These are phyloP conservation scores for Trichacis sp. DNA, from an alignment of 2,888 invertebrate genomes.

Conservation along the genomic window DNA sequence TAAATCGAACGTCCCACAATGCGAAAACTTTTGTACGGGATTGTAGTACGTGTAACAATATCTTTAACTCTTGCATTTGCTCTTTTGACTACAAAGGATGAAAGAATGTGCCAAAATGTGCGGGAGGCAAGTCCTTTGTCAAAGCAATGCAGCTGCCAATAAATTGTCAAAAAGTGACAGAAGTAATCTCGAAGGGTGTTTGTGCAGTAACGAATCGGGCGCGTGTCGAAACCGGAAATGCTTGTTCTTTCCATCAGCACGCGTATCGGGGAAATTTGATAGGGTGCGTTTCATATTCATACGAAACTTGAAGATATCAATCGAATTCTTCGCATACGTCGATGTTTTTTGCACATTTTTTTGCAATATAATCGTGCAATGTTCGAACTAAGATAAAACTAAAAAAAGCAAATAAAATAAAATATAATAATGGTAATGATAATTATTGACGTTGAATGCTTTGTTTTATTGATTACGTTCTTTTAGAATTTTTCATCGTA, in stretches of 20 bases:
- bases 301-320: neutral
- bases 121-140: slow-evolving; percentile 22
- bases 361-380: neutral
- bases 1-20: neutral
- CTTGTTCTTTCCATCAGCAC: slow-evolving; percentile 43
- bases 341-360: neutral
- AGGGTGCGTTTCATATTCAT: slow-evolving; percentile 15
- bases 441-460: no score
- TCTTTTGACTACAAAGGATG: slow-evolving; percentile 7
- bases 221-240: slow-evolving; percentile 54
- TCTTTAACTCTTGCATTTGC: neutral
- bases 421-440: no score
- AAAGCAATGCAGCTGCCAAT: slow-evolving; percentile 33
- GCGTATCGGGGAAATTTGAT: slow-evolving; percentile 28
- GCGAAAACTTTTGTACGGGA: neutral
- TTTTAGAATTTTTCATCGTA: no score
- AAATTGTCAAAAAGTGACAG: slow-evolving; percentile 29
- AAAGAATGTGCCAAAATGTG: slow-evolving; percentile 1
- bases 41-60: neutral
- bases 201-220: slow-evolving; percentile 51
- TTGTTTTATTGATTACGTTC: no score
- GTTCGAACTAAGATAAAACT: neutral
- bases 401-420: neutral
- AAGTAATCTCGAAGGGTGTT: slow-evolving; percentile 45
- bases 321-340: neutral